Percentiles rank a stretch among this genome's conserved stretches.
These are phyloP conservation scores for Tokudaia muenninki DNA, from an alignment of 2,797 vertebrate genomes.

Conservation along the genomic window DNA sequence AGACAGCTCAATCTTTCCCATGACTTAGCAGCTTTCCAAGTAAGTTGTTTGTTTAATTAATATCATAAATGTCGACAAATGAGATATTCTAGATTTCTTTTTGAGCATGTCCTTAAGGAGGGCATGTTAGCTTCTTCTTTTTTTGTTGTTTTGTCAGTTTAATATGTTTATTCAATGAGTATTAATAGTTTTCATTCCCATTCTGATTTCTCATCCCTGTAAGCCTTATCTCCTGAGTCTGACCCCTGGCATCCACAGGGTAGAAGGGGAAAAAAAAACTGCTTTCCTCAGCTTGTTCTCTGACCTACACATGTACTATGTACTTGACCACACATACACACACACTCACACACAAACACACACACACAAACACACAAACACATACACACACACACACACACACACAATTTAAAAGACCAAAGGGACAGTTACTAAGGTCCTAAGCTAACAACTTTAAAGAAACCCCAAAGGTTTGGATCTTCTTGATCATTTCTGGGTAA, in stretches of 20 bases:
- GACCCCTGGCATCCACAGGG: not conserved
- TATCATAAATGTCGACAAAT: conserved; percentile 1
- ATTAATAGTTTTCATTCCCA: not conserved
- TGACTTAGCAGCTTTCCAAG: conserved; percentile 38
- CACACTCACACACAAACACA: too few relatives aligned
- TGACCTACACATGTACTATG: not conserved
- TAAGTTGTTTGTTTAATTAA: conserved; percentile 31
- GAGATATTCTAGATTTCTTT: conserved; percentile 16
- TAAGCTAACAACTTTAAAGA: not conserved
- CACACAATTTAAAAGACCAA: not conserved
- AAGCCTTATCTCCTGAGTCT: not conserved
- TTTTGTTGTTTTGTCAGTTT: not conserved
- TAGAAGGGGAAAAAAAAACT: not conserved
- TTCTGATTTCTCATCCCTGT: not conserved
- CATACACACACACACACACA: not conserved
- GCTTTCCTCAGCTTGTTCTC: not conserved
- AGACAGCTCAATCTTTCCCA: conserved; percentile 16
- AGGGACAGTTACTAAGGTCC: conserved; percentile 1
- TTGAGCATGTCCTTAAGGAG: not conserved
- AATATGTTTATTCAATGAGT: not conserved
- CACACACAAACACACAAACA: not conserved
- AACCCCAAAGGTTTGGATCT: not conserved
- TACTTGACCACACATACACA: not conserved
- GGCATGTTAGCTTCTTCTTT: not conserved
- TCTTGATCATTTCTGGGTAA: conserved; percentile 16